Base-by-base conservation (phyloP, 35 echinoderm and acorn worm genomes). In the Lytechinus variegatus region DNA sequence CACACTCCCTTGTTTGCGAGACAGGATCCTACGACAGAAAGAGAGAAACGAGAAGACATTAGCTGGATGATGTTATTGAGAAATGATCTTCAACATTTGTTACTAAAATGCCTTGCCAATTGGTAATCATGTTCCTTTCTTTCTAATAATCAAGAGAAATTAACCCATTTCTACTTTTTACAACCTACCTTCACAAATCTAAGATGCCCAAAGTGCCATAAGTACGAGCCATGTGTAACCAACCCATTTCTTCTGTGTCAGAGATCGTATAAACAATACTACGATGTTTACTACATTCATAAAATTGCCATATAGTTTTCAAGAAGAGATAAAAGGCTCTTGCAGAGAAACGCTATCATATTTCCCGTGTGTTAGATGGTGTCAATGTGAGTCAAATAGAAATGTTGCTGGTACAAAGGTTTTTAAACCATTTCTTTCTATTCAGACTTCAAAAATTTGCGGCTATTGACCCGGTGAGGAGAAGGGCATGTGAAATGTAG, bases 1-100 rank as follows among this genome's bases (percentile, higher is more conserved):
- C 29, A 52, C 88, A 90, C 88, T 90, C 88, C 27, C 88, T 52
- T 44, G 88, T 90, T 90, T 90, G 52, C 88, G 88, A 90, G 88
- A 90, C 88, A 90, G 88, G 88, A 90, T 54, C 88, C 88, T 90
- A 54, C 11, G 27, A 90, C 13, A 33, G 3, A 0, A 52, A 52
- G 6, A 54, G 16, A 90, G 13, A 90, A 52, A 9, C 33, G 6
- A 90, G 88, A 90, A 52, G 66, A 16, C 19, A 79, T 24, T 79
- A 79, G 66, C 19, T 79, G 66, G 6, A 79, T 79, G 66, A 79
- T 7, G 66, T 16, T 79, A 10, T 79, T 79, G 19, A 79, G 66
- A 16, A 79, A 7, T 79, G 66, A 24, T n/a, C n/a, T 7, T 19
- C 21, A 79, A 79, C 66, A n/a, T 16, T 19, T 71, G 61, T 19